Base-by-base conservation (phyloP, 2,888 invertebrate genomes). In the Melieria picta region DNA sequence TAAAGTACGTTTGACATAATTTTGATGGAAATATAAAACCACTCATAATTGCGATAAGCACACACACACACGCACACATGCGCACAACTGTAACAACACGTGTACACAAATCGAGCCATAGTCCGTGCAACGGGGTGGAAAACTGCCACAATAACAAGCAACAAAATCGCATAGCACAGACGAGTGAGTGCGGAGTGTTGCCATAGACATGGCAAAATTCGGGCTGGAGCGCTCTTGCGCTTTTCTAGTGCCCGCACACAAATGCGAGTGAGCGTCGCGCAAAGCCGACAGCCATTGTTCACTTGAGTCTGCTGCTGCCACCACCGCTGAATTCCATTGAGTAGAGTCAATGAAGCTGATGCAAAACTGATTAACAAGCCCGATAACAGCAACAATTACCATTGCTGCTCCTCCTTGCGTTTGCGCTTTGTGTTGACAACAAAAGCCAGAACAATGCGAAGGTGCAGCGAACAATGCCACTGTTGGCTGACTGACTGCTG, bases 21-120 rank as follows among this genome's bases (percentile, higher is more conserved):
- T 78, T 80, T 83, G 82, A 84, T 80, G 81, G 84, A 81, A 84
- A 84, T 78, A 76, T 76, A 79, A 84, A 81, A 84, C 84, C 83
- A 57, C 72, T 61, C 61, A 63, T 69, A 74, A 77, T 73, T 72
- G 60, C 46, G 69, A 71, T 75, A 71, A 73, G 69, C 58, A 47
- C 55, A 57, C 0, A 11, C 50, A 10, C 11, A 11, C 13, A 9
- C 46, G 16, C 46, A 16, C 52, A 55, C 42, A 55, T 13, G 13
- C 4, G 11, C 6, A n/a, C 30, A 64, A 16, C 64, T 16, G 42
- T 16, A 65, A 65, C 52, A 61, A n/a, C 16, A 11, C n/a, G 30
- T 30, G 30, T 30, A 30, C 30, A 30, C 30, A 30, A 30, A 30
- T 30, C 30, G 30, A 30, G 30, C 30, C 30, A 30, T 30, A 30